Evolutionary conservation across 2,797 vertebrate species (phyloP).

Genomic region (Malurus leucopterus): DNA sequence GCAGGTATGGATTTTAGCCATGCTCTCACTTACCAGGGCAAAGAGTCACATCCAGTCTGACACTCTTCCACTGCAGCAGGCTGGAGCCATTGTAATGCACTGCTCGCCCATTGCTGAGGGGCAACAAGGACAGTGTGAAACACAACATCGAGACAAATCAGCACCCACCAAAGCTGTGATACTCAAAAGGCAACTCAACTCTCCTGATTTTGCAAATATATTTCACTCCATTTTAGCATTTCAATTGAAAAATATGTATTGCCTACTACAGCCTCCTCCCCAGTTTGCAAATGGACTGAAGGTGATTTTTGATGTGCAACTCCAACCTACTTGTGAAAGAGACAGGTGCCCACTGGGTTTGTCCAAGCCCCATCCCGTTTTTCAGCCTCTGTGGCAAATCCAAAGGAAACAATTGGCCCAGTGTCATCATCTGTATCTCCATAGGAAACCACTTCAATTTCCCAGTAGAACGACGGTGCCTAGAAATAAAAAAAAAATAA

Average conservation of each 20-base stretch:
- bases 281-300: rapidly evolving
- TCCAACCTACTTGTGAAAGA: constrained; percentile 94
- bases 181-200: neutral
- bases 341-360: constrained; percentile 97
- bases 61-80: constrained; percentile 97
- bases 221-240: neutral
- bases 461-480: constrained; percentile 99
- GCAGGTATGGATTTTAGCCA: neutral
- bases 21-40: constrained; percentile 83
- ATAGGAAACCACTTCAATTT: constrained; percentile 96
- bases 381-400: constrained; percentile 96
- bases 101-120: constrained; percentile 89
- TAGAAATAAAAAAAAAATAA: constrained; percentile 31
- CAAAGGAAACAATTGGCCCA: constrained; percentile 95
- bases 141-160: neutral
- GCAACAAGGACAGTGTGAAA: neutral
- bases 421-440: constrained; percentile 97
- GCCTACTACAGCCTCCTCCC: neutral
- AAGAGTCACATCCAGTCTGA: constrained; percentile 92
- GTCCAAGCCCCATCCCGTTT: constrained; percentile 97
- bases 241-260: rapidly evolving
- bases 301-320: neutral
- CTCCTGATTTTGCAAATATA: neutral
- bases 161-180: neutral
- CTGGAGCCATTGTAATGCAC: constrained; percentile 99